A percentile compares a stretch with the other conserved stretches of the same genome.
phyloP scores from a whole-genome alignment of 2,797 vertebrate genomes.

The Hydrophis major region DNA sequence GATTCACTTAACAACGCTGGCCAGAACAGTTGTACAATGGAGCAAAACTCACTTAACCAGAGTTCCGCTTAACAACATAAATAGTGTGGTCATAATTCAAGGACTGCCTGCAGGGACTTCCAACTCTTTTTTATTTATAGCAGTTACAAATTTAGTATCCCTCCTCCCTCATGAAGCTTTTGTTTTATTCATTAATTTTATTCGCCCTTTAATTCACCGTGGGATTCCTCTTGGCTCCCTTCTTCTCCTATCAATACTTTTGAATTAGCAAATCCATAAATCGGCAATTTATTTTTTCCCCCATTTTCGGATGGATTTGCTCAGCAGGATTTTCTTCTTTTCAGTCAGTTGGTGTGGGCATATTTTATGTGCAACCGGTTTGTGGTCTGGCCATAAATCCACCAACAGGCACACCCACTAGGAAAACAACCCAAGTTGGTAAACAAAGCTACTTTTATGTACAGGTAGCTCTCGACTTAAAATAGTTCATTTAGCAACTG shows the following conservation, averaged over 20 bases:
- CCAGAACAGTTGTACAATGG: too few relatives aligned
- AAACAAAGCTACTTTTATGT: not conserved
- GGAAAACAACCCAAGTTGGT: not conserved
- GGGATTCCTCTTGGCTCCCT: not conserved
- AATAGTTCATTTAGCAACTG: not conserved
- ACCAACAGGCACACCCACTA: not conserved
- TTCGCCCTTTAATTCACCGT: too few relatives aligned
- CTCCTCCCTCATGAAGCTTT: not conserved
- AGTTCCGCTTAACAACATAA: too few relatives aligned
- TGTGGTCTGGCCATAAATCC: not conserved
- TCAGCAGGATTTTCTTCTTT: not conserved
- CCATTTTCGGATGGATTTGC: not conserved
- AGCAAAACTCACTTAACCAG: too few relatives aligned
- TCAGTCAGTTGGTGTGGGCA: not conserved
- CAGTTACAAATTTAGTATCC: not conserved
- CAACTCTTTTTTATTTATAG: not conserved
- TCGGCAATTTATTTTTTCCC: fast-evolving
- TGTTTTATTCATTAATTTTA: not conserved
- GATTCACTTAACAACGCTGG: too few relatives aligned
- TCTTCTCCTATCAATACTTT: not conserved
- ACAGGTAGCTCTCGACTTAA: not conserved
- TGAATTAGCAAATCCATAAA: not conserved
- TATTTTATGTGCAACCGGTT: not conserved
- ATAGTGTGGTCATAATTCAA: too few relatives aligned
- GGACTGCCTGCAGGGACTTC: not conserved